Conservation (phyloP, 2,888 invertebrate genomes). For the Trachelus troglodyta region DNA sequence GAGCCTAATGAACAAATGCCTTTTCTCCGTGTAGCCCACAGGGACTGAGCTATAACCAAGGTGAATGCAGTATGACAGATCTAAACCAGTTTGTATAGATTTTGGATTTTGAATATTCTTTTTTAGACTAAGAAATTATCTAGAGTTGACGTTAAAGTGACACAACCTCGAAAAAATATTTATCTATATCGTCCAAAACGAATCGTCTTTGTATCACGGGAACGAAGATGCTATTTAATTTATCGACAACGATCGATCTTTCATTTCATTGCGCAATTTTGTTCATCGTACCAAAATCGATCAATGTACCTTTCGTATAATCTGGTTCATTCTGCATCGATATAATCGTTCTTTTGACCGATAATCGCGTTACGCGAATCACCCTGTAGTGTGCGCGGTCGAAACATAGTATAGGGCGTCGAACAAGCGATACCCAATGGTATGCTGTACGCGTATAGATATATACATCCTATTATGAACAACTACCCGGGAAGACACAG, state of each 20-base stretch:
- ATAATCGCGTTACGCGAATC: background rate
- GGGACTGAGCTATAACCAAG: background rate
- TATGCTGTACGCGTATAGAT: background rate
- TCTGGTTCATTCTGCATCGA: background rate
- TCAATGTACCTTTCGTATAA: background rate
- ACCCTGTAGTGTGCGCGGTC: background rate
- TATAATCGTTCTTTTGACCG: background rate
- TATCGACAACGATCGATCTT: no score
- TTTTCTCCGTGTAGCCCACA: background rate
- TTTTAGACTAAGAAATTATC: no score
- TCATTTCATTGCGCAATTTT: background rate
- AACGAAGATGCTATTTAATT: no score
- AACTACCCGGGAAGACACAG: background rate
- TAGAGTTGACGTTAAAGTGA: no score
- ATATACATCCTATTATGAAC: background rate
- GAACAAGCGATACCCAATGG: background rate
- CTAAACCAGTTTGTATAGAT: accelerated
- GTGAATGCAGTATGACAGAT: background rate
- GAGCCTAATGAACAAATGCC: background rate
- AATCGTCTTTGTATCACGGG: no score
- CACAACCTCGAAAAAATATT: no score
- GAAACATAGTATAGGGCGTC: background rate
- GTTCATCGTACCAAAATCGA: background rate
- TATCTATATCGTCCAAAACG: no score
- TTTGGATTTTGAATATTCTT: background rate